These are phyloP conservation scores for Mobula birostris DNA, from an alignment of 2,113 vertebrate genomes.

Conservation along the genomic window DNA sequence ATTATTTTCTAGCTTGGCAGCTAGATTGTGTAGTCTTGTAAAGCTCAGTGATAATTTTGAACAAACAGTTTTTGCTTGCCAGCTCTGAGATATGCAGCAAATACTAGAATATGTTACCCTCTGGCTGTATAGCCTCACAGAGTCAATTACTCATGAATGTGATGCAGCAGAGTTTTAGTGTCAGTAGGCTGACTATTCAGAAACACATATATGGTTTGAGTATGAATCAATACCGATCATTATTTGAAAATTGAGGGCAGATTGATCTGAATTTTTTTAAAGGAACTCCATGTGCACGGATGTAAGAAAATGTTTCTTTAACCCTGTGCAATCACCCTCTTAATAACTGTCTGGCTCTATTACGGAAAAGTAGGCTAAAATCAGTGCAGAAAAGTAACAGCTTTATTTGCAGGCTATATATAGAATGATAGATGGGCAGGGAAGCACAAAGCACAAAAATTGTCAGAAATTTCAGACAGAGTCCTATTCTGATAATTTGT, in stretches of 20 bases:
- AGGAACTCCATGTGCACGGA: not conserved
- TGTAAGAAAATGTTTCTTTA: conserved; percentile 14
- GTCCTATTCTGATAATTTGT: not conserved
- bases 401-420: conserved; percentile 26
- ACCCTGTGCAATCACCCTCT: conserved; percentile 18
- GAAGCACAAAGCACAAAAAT: conserved; percentile 10
- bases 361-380: conserved; percentile 31
- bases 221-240: not conserved
- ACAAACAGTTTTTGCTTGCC: not conserved
- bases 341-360: not conserved
- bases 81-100: not conserved
- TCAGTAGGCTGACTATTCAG: not conserved
- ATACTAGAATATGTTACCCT: not conserved
- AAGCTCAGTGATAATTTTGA: not conserved
- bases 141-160: not conserved
- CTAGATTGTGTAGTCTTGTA: not conserved
- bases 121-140: not conserved
- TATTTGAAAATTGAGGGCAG: not conserved
- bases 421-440: conserved; percentile 20
- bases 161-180: not conserved
- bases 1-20: not conserved
- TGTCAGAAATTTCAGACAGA: not conserved
- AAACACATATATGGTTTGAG: not conserved
- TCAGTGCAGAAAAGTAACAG: not conserved
- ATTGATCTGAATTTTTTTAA: conserved; percentile 11